A percentile compares a stretch with the other conserved stretches of the same genome.
Evolutionary conservation across 2,113 vertebrate species (phyloP).

Genomic region (Corythaeola cristata): DNA sequence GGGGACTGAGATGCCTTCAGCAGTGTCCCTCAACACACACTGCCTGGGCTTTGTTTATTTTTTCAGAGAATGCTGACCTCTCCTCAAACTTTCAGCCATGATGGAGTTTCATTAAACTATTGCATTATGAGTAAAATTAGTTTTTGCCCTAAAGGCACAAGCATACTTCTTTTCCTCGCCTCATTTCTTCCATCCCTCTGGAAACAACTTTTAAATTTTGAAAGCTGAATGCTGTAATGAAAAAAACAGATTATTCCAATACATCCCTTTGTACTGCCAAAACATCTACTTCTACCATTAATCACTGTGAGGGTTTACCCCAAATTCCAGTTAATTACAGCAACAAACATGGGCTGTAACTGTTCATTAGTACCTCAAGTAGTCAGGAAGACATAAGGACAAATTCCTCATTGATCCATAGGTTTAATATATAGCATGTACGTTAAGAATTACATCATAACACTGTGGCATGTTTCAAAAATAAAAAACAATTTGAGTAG

Average conservation of each 20-base stretch:
- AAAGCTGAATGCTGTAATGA: background rate
- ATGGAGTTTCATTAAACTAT: background rate
- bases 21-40: background rate
- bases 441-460: background rate
- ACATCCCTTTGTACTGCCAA: background rate
- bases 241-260: background rate
- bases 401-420: background rate
- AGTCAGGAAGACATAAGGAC: background rate
- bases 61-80: background rate
- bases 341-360: background rate
- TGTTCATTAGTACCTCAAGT: background rate
- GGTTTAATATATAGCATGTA: background rate
- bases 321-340: background rate
- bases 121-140: background rate
- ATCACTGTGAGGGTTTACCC: accelerated
- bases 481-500: background rate
- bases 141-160: background rate
- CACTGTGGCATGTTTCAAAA: background rate
- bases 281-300: background rate
- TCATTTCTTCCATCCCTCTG: background rate
- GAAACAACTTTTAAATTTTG: background rate
- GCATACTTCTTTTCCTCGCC: background rate
- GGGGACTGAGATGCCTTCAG: background rate
- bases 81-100: background rate
- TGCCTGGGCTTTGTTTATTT: background rate